A percentile compares a stretch with the other conserved stretches of the same genome.
Evolutionary conservation across 2,797 vertebrate species (phyloP).

Genomic region (Gadopsis bispinosus): DNA sequence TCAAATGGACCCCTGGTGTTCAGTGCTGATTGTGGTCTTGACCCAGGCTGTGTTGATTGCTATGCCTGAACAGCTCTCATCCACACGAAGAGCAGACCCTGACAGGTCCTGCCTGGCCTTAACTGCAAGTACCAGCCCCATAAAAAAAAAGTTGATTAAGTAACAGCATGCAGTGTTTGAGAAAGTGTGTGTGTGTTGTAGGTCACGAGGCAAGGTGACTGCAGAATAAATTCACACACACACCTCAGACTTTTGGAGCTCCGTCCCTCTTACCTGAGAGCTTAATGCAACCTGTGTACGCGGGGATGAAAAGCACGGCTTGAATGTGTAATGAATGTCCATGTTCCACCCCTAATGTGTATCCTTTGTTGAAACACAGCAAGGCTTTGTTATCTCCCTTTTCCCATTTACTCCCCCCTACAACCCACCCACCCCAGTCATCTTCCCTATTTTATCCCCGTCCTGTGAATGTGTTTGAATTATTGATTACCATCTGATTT

Average conservation of each 20-base stretch:
- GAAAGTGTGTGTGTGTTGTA: slow-evolving; percentile 6
- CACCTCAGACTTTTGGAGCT: slow-evolving; percentile 54
- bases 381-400: slow-evolving; percentile 37
- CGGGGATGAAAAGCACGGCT: slow-evolving; percentile 33
- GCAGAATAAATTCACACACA: slow-evolving; percentile 61
- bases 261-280: slow-evolving; percentile 58
- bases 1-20: slow-evolving; percentile 62
- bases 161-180: slow-evolving; percentile 33
- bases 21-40: slow-evolving; percentile 69
- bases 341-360: slow-evolving; percentile 35
- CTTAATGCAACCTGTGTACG: slow-evolving; percentile 47
- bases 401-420: not conserved
- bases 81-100: slow-evolving; percentile 46
- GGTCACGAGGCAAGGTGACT: slow-evolving; percentile 66
- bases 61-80: slow-evolving; percentile 48
- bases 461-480: slow-evolving; percentile 76
- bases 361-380: slow-evolving; percentile 59
- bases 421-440: not conserved
- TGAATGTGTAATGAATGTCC: slow-evolving; percentile 68
- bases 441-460: slow-evolving; percentile 24
- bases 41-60: slow-evolving; percentile 66
- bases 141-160: slow-evolving; percentile 51
- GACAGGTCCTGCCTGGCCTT: slow-evolving; percentile 51
- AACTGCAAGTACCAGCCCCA: slow-evolving; percentile 8
- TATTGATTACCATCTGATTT: slow-evolving; percentile 82